Percentiles rank a stretch among this genome's conserved stretches.
phyloP scores from a whole-genome alignment of 2,888 invertebrate genomes.

The Sminthurinus aureus region DNA sequence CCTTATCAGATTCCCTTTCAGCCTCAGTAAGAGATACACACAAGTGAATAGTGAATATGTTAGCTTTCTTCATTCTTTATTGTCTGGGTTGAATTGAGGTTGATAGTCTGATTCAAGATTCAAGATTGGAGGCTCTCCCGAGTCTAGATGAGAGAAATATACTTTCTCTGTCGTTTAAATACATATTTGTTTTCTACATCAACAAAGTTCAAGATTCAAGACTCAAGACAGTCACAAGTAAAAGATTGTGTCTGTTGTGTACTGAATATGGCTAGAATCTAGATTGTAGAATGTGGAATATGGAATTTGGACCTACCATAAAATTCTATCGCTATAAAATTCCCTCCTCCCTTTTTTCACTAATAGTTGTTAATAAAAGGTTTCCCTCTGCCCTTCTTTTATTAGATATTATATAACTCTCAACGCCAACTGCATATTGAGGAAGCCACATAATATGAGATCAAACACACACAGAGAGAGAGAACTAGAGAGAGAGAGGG shows the following conservation, averaged over 20 bases:
- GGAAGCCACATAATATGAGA: not conserved
- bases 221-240: not conserved
- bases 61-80: too few species aligned
- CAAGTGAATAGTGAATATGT: too few species aligned
- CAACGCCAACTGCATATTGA: not conserved
- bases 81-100: too few species aligned
- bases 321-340: not conserved
- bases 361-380: not conserved
- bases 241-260: not conserved
- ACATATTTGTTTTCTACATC: too few species aligned
- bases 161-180: too few species aligned
- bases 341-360: not conserved
- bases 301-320: not conserved
- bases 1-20: too few species aligned
- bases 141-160: too few species aligned
- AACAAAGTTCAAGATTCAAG: not conserved
- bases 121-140: too few species aligned
- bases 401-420: not conserved
- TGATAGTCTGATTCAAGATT: too few species aligned
- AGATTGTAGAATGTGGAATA: not conserved
- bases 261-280: too few species aligned
- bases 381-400: not conserved
- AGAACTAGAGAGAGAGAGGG: not conserved
- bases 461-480: not conserved
- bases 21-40: too few species aligned